Conservation (phyloP, 2,797 vertebrate genomes). For the Sardinella longiceps region DNA sequence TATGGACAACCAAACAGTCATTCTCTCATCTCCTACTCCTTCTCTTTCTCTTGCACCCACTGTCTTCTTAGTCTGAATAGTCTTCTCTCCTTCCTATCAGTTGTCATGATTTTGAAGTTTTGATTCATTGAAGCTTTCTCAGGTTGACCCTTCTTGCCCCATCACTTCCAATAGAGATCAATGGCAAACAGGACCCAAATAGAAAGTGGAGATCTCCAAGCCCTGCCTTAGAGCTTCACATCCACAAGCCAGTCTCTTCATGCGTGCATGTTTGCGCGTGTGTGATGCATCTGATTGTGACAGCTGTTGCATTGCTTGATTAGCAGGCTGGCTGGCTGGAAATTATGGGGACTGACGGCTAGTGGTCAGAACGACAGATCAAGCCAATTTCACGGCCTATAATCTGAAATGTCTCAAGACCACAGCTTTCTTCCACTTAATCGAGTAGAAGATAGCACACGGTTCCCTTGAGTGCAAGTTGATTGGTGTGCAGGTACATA, state of each 20-base stretch:
- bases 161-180: background rate
- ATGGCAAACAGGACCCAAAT: background rate
- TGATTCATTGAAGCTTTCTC: background rate
- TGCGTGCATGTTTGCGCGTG: background rate
- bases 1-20: background rate
- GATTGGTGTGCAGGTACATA: background rate
- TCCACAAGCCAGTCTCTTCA: background rate
- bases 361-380: background rate
- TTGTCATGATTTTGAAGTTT: background rate
- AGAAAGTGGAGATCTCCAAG: background rate
- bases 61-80: background rate
- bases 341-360: background rate
- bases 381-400: background rate
- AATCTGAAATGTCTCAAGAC: background rate
- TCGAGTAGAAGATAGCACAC: background rate
- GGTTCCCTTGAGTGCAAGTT: background rate
- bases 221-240: background rate
- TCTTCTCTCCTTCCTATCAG: background rate
- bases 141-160: background rate
- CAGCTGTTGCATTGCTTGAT: slow-evolving; percentile 8
- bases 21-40: background rate
- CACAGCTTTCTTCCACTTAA: background rate
- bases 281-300: background rate
- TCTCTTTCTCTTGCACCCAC: background rate
- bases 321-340: background rate